Conservation (phyloP, 2,888 invertebrate genomes). For the Acleris laterana region DNA sequence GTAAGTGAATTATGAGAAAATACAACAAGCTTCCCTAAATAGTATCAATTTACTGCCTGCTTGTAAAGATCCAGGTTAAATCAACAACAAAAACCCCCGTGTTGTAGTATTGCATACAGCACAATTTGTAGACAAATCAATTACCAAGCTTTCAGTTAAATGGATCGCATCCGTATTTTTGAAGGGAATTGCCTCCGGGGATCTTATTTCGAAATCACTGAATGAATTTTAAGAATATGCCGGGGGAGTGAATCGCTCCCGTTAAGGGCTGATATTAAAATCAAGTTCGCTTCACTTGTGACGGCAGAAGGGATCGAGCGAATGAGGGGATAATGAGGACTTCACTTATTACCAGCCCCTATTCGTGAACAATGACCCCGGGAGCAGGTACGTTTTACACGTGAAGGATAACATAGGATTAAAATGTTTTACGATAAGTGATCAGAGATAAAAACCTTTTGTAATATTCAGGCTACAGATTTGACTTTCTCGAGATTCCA, state of each 20-base stretch:
- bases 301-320: conserved; percentile 15
- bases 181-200: background rate
- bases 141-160: conserved; percentile 14
- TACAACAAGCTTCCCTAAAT: no score
- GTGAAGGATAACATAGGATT: no score
- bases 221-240: conserved; percentile 2
- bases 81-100: background rate
- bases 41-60: no score
- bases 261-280: conserved; percentile 14
- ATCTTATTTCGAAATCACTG: conserved; percentile 6
- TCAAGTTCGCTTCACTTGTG: conserved; percentile 21
- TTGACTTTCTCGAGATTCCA: no score
- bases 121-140: conserved; percentile 3
- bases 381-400: background rate
- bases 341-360: conserved; percentile 30
- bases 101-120: background rate
- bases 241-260: conserved; percentile 8
- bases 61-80: no score
- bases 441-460: no score
- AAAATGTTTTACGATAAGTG: no score
- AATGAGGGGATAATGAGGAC: conserved; percentile 26
- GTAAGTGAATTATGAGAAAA: no score
- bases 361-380: conserved; percentile 21
- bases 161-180: conserved; percentile 1
- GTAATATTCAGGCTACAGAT: no score